Evolutionary conservation across 1,140 invertebrate species (phyloP), one percentile per base, ranked within the genome.

Genomic region (Lepidurus arcticus): DNA sequence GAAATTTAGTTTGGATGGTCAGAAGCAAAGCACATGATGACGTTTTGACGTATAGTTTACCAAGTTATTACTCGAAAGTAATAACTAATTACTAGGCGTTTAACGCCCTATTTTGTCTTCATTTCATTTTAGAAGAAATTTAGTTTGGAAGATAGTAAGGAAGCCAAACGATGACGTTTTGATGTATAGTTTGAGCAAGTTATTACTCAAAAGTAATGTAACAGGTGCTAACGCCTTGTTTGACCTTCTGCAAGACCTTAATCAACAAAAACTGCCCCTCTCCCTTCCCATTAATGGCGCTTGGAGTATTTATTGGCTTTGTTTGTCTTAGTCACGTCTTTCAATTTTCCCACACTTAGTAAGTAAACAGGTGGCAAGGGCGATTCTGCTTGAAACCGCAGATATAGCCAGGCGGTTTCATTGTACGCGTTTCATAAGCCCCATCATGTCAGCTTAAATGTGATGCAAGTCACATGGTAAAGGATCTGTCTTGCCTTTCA

Each of bases 351-450:
- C 53, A 65, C 53, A 65, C 53, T 65, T 13, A 65, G 16, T 65
- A 65, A 21, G 53, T 65, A 65, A 65, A 65, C 21, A 65, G 53
- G 53, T 65, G 53, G 53, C n/a, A 13, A 65, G 21, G 21, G 16
- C 21, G 53, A 65, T 65, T 21, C 53, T 21, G 16, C 53, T 7
- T 21, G 16, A 13, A n/a, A 65, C 53, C 53, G 21, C 4, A 65
- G 53, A 65, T 65, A 65, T 65, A 65, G 53, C 53, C 53, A 65
- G 53, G 53, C 53, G 53, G 53, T 65, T 34, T 65, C 53, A 65
- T 65, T 65, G 53, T 21, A 65, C 21, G 53, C 53, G 6, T 21
- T 9, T 65, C 53, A 13, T 13, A 65, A 9, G 53, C 53, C 53
- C 21, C 53, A 65, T 65, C 53, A 65, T 65, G 53, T 65, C 53